These are phyloP conservation scores for Virgularia gustaviana DNA, from an alignment of 92 coral and sea anemone genomes.

Conservation along the genomic window DNA sequence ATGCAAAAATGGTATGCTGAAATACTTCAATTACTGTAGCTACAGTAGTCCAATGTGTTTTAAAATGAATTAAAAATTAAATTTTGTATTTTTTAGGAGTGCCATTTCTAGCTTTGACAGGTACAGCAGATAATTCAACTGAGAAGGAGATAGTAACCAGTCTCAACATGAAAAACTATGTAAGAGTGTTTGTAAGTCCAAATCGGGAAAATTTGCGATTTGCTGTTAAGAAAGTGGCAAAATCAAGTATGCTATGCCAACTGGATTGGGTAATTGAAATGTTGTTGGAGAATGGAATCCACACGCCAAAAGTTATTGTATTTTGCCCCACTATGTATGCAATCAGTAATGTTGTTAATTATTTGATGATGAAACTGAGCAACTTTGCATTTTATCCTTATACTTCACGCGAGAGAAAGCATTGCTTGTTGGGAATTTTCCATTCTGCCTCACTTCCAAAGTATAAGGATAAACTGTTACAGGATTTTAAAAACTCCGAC, in stretches of 20 bases:
- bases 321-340: conserved; percentile 12
- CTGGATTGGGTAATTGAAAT: conserved; percentile 34
- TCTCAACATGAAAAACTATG: conserved; percentile 21
- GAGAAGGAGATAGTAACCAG: neutral
- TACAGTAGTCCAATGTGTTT: too few relatives aligned
- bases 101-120: too few relatives aligned
- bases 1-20: too few relatives aligned
- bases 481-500: conserved; percentile 29
- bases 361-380: neutral
- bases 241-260: neutral
- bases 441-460: conserved; percentile 29
- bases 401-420: conserved; percentile 8
- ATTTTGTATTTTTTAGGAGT: too few relatives aligned
- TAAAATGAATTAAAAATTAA: too few relatives aligned
- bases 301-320: conserved; percentile 7
- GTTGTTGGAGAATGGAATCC: conserved; percentile 8
- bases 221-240: neutral
- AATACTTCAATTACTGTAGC: too few relatives aligned
- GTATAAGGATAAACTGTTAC: conserved; percentile 23
- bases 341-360: neutral
- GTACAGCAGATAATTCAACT: too few relatives aligned
- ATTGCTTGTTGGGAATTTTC: conserved; percentile 40
- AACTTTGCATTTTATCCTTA: neutral
- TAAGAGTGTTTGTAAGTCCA: conserved; percentile 36
- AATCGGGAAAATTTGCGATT: conserved; percentile 15